phyloP scores from a whole-genome alignment of 2,888 invertebrate genomes.

The Megalurothrips usitatus region DNA sequence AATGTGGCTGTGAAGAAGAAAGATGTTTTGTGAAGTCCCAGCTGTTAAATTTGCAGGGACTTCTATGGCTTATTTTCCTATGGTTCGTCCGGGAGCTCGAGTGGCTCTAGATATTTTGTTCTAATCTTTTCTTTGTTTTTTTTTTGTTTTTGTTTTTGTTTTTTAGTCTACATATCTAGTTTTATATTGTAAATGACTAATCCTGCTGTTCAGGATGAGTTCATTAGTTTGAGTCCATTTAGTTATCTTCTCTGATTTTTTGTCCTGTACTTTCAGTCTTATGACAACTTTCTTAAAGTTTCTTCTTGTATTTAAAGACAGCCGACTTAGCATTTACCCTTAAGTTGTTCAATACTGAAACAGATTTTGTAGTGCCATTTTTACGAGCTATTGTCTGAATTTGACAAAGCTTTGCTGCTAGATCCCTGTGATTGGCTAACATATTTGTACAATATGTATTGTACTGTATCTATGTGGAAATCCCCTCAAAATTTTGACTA shows the following conservation, averaged over 20 bases:
- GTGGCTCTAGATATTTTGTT: not conserved
- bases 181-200: not conserved
- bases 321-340: not conserved
- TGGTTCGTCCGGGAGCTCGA: not conserved
- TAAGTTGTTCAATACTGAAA: not conserved
- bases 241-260: not conserved
- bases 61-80: not conserved
- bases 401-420: no score
- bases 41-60: not conserved
- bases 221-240: not conserved
- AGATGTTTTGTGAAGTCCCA: not conserved
- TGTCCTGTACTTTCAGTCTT: not conserved
- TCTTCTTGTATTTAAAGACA: conserved; percentile 2
- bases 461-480: no score
- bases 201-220: not conserved
- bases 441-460: no score
- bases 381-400: not conserved
- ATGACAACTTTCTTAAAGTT: not conserved
- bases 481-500: no score
- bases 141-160: not conserved
- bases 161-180: not conserved
- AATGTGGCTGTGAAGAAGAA: conserved; percentile 1
- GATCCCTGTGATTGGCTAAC: no score
- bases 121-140: not conserved
- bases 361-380: not conserved